Base-by-base conservation (phyloP, 2,888 invertebrate species). In the Brachynemurus nebulosus region DNA sequence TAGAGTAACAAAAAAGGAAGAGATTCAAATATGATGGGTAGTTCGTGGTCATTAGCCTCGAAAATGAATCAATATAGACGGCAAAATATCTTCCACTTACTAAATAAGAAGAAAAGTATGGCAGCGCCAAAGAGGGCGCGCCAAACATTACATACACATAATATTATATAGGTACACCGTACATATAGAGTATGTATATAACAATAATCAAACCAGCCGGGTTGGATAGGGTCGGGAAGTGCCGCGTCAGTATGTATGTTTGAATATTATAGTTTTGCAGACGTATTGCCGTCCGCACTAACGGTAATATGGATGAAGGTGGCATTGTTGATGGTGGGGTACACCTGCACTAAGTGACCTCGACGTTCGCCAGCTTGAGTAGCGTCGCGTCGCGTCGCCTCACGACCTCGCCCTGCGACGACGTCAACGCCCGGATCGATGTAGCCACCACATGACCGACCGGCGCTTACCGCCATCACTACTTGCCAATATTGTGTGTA, bases 61-160 rank as follows among this genome's bases (percentile, higher is more conserved):
- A 30, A 12, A 30, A 30, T 30, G 14, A 30, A 30, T 30, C 30
- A 14, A 30, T 30, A 30, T 14, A 30, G 30, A 30, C 30, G n/a
- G 30, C 30, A 30, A 14, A 30, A 12, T 12, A 30, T 14, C 30
- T n/a, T 30, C n/a, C n/a, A n/a, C n/a, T n/a, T n/a, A n/a, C n/a
- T n/a, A n/a, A n/a, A n/a, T n/a, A n/a, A n/a, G n/a, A 30, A 30
- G 30, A 30, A 12, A 30, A 30, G 30, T 30, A 30, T 30, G 30
- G 30, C n/a, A n/a, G 30, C 30, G n/a, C n/a, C n/a, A n/a, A 30
- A 30, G 30, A 30, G 30, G 30, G 30, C 30, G 30, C 30, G 30
- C 14, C 30, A 30, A 30, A 14, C 23, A n/a, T n/a, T n/a, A n/a
- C n/a, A n/a, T n/a, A n/a, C n/a, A n/a, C n/a, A n/a, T n/a, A n/a